Base-by-base conservation (phyloP, 2,797 vertebrate genomes). In the Argya squamiceps region DNA sequence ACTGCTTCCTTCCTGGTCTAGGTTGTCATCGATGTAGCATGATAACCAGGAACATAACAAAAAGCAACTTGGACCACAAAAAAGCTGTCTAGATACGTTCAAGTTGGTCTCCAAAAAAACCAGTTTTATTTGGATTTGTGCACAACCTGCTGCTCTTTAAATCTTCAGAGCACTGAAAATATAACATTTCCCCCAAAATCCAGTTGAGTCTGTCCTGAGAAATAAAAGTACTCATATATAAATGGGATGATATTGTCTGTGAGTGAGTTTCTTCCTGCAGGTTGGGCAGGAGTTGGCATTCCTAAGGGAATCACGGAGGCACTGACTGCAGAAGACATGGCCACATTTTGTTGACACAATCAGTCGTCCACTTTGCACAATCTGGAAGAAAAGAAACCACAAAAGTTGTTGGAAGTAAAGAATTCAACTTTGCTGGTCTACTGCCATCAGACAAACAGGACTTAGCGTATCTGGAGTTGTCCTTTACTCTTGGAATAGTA, bases 321-420 rank as follows among this genome's bases (percentile, higher is more conserved):
- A 99, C 96, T 99, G 99, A 89, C 99, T 99, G 96, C 99, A 99
- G 98, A 99, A 99, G 73, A 99, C 98, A 6, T 99, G 99, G 88
- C 99, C 99, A 8, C 99, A 99, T 81, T 98, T 99, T 10, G 99
- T 99, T 52, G 99, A 99, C 39, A 99, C 99, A 36, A 99, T 98
- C 85, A 99, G 98, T 47, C 99, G 98, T 34, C 99, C 98, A 2
- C 98, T 99, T 88, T 99, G 99, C 30, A 99, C 97, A 6, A 99
- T 99, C 99, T 99, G 88, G 39, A 97, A 94, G 73, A 94, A 88
- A 94, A 65, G 22, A 92, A 93, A 80, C 4, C 68, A 64, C 39
- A 47, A 44, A 7, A 74, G 22, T 6, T 10, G 15, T 13, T 11
- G 20, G 55, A 36, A 53, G 50, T 9, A 26, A 41, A 73, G 26